phyloP scores from a whole-genome alignment of 1,140 invertebrate species.

The Caenorhabditis briggsae region DNA sequence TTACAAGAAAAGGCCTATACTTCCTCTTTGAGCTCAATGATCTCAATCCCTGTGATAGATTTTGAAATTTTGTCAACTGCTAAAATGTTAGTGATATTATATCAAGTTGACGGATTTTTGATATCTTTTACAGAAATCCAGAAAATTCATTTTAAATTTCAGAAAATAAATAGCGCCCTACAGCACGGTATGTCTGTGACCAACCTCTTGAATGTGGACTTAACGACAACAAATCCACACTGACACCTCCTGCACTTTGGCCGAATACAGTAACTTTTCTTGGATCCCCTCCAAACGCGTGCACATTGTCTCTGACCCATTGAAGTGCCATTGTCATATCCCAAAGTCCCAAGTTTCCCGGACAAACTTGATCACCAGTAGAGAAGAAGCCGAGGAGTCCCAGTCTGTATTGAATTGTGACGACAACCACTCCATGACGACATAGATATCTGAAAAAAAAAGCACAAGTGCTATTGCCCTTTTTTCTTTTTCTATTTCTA shows the following conservation, averaged over 20 bases:
- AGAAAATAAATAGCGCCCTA: too few relatives aligned
- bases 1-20: too few relatives aligned
- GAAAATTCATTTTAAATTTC: too few relatives aligned
- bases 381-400: slow-evolving; percentile 77
- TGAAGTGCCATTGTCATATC: slow-evolving; percentile 78
- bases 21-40: too few relatives aligned
- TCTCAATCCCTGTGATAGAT: too few relatives aligned
- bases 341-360: slow-evolving; percentile 79
- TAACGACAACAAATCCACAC: slow-evolving; percentile 63
- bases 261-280: slow-evolving; percentile 78
- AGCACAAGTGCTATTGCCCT: slow-evolving; percentile 16
- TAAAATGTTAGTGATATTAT: too few relatives aligned
- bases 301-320: slow-evolving; percentile 79
- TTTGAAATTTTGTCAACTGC: too few relatives aligned
- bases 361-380: slow-evolving; percentile 74
- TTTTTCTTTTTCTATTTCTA: background rate
- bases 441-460: slow-evolving; percentile 62
- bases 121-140: too few relatives aligned
- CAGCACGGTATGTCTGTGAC: too few relatives aligned
- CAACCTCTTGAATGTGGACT: slow-evolving; percentile 69
- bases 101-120: too few relatives aligned
- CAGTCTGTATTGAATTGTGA: slow-evolving; percentile 72
- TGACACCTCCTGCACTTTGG: slow-evolving; percentile 74
- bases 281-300: slow-evolving; percentile 81
- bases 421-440: slow-evolving; percentile 72